A percentile compares a stretch with the other conserved stretches of the same genome.
phyloP scores from a whole-genome alignment of 2,888 invertebrate genomes.

The Galerucella nymphaeae region DNA sequence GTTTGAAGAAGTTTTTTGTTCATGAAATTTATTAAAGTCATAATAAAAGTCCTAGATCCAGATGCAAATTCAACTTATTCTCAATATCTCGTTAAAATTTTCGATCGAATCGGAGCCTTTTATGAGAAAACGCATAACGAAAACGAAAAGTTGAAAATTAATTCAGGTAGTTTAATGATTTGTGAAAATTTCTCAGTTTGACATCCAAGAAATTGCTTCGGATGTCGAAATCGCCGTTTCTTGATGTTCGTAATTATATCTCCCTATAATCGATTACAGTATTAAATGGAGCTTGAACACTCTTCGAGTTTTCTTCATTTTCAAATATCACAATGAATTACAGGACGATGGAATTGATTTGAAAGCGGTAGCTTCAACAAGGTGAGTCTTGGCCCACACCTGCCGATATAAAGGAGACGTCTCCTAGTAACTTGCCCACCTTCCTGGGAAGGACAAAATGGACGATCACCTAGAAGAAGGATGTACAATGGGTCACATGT shows the following conservation, averaged over 20 bases:
- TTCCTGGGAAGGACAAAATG: no score
- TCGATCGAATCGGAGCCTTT: conserved; percentile 30
- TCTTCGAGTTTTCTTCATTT: neutral
- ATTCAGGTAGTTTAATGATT: conserved; percentile 54
- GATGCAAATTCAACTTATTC: conserved; percentile 33
- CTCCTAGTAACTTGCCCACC: no score
- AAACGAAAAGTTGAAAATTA: conserved; percentile 52
- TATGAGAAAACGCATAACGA: conserved; percentile 43
- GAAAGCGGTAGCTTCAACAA: no score
- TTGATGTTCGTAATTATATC: conserved; percentile 50
- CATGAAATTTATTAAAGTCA: conserved; percentile 2
- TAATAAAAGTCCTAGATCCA: conserved; percentile 22
- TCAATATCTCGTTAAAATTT: conserved; percentile 34
- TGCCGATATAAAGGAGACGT: no score
- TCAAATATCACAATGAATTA: neutral
- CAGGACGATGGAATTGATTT: neutral
- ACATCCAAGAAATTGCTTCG: conserved; percentile 48
- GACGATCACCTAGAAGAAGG: no score
- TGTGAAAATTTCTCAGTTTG: conserved; percentile 53
- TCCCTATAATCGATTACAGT: conserved; percentile 36
- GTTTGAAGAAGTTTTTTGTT: neutral
- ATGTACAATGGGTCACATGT: no score
- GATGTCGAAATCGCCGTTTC: conserved; percentile 43
- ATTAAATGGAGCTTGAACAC: conserved; percentile 6
- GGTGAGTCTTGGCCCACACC: no score